phyloP scores from a whole-genome alignment of 2,113 vertebrate species.

The Chunga burmeisteri region DNA sequence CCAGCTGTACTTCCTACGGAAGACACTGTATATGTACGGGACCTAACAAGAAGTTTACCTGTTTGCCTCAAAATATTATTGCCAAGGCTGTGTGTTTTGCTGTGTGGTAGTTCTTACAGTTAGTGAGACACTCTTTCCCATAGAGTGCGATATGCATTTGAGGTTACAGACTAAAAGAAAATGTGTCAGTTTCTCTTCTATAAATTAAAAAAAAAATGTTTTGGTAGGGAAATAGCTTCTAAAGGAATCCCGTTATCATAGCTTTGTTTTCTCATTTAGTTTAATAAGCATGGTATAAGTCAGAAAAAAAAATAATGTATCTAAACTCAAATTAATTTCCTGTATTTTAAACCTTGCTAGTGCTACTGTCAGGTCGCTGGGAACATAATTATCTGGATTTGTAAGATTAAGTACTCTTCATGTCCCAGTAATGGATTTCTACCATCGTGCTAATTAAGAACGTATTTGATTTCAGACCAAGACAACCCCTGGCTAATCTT shows the following conservation, averaged over 20 bases:
- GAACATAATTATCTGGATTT: neutral
- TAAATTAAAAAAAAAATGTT: neutral
- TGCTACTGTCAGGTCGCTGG: neutral
- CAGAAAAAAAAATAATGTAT: neutral
- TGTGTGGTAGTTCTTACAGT: accelerated
- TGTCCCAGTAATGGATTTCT: neutral
- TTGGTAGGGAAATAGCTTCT: neutral
- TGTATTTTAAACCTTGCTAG: neutral
- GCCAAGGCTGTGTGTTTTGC: neutral
- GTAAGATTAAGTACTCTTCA: neutral
- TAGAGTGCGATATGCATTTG: accelerated
- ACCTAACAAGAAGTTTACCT: accelerated
- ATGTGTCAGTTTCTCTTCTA: neutral
- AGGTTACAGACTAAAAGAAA: neutral
- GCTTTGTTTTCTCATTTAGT: neutral
- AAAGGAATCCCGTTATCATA: neutral
- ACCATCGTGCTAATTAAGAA: neutral
- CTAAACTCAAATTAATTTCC: neutral
- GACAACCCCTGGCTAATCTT: neutral
- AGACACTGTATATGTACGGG: accelerated
- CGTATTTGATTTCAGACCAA: neutral
- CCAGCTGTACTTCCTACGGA: neutral
- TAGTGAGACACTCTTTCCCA: neutral
- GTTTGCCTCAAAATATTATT: accelerated
- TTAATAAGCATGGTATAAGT: neutral